Evolutionary conservation across 2,113 vertebrate species (phyloP).

Genomic region (Sus scrofa): T2T-Sscrofa CM000818.6:99703001-99703500

Average conservation of each 20-base stretch:
- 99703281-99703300: conserved; percentile 45
- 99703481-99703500: background rate
- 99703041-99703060: conserved; percentile 21
- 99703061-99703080: background rate
- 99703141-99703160: background rate
- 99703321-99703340: background rate
- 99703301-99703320: background rate
- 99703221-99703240: background rate
- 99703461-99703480: background rate
- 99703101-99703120: background rate
- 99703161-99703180: background rate
- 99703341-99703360: conserved; percentile 3
- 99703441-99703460: background rate
- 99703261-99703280: conserved; percentile 19
- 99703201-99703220: background rate
- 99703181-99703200: background rate
- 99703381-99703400: conserved; percentile 34
- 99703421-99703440: background rate
- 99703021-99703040: background rate
- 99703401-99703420: background rate
- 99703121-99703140: background rate
- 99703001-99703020: background rate
- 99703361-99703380: background rate
- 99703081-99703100: background rate
- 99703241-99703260: conserved; percentile 5